Base-by-base conservation (phyloP, 2,888 invertebrate genomes). In the Trachelus troglodyta region DNA sequence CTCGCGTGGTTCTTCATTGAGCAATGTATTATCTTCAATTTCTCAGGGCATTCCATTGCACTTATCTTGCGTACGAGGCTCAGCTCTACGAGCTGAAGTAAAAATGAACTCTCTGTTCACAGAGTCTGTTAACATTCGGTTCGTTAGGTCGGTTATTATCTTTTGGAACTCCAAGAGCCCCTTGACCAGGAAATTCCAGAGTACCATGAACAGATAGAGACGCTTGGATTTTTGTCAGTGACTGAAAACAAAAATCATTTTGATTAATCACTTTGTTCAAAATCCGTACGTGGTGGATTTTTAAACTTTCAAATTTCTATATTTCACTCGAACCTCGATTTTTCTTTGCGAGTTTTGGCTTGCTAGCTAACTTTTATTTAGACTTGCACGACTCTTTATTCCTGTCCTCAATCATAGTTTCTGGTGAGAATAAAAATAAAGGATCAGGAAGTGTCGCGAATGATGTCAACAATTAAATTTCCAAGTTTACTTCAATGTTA, bases 181-280 rank as follows among this genome's bases (percentile, higher is more conserved):
- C 34, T 73, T 68, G 79, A 77, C 79, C 79, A 40, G 73, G 73
- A 30, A 40, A 73, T 75, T 75, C 75, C 34, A 77, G 79, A 79
- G 75, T 77, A 75, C 73, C 73, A 33, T 33, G 73, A 12, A 12
- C 75, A 31, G 40, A 68, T 37, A 37, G 68, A 12, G 31, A 12
- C 30, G 69, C 40, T 68, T 12, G 35, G 12, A 35, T 35, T 35
- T 35, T 35, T 35, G 35, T 35, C 34, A 11, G 34, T 34, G 35
- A 12, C 3, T 35, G 0, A 3, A 12, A 12, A 35, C 1, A 35
- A 35, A 35, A 35, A 3, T 35, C 11, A 3, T 12, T 35, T 35
- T 35, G 12, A 35, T 3, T 35, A 3, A 35, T 3, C 1, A 34
- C 34, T 11, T 12, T 1, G 0, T 12, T 35, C 3, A 3, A 35